Conservation (phyloP, 2,113 vertebrate genomes). For the Megaleporinus macrocephalus region DNA sequence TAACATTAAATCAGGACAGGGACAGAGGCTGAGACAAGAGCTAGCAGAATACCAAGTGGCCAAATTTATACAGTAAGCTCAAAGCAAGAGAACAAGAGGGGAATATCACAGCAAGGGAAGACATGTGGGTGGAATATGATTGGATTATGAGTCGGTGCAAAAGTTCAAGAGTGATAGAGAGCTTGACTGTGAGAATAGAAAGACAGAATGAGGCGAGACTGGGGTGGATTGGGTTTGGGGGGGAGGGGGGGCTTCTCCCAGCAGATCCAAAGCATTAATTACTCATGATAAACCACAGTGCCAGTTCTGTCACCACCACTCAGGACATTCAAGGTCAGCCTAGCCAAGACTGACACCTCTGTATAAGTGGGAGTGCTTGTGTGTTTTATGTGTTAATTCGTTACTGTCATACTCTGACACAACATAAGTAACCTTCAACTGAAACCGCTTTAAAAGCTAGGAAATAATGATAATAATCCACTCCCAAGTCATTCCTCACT, state of each 20-base stretch:
- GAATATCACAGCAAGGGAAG: background rate
- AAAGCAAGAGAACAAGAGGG: slow-evolving; percentile 22
- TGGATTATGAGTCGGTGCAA: slow-evolving; percentile 36
- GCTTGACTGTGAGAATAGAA: slow-evolving; percentile 11
- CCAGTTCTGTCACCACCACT: slow-evolving; percentile 19
- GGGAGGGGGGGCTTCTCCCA: background rate
- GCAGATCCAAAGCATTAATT: slow-evolving; percentile 35
- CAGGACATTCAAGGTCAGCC: slow-evolving; percentile 43
- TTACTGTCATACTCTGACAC: slow-evolving; percentile 27
- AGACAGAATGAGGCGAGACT: slow-evolving; percentile 5
- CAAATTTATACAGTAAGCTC: background rate
- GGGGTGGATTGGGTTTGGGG: background rate
- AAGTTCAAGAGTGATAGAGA: slow-evolving; percentile 29
- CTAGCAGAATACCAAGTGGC: slow-evolving; percentile 44
- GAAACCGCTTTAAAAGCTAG: slow-evolving; percentile 30
- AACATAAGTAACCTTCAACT: slow-evolving; percentile 31
- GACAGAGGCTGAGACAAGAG: background rate
- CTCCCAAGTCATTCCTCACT: background rate
- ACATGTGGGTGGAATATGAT: slow-evolving; percentile 35
- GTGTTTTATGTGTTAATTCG: slow-evolving; percentile 29
- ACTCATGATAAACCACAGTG: slow-evolving; percentile 47
- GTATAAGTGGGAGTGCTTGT: slow-evolving; percentile 2
- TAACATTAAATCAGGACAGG: background rate
- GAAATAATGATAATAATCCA: slow-evolving; percentile 13
- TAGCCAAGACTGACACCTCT: slow-evolving; percentile 20